phyloP scores from a whole-genome alignment of 1,140 invertebrate species.

The Hyles euphorbiae region DNA sequence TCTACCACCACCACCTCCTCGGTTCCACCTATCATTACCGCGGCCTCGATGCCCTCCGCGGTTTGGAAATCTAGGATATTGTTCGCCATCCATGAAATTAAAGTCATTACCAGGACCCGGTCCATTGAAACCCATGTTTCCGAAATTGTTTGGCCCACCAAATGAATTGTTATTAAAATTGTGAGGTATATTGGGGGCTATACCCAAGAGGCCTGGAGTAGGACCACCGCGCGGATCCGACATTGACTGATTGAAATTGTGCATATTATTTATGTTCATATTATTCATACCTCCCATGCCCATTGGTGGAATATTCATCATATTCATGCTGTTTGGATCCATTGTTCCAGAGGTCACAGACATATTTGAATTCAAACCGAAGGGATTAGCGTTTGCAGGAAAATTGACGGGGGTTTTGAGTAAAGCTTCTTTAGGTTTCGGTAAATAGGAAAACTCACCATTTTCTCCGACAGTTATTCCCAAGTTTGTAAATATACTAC shows the following conservation, averaged over 20 bases:
- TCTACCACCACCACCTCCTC: slow-evolving; percentile 50
- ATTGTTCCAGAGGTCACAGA: slow-evolving; percentile 35
- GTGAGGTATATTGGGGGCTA: slow-evolving; percentile 69
- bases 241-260: slow-evolving; percentile 56
- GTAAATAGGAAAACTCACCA: slow-evolving; percentile 74
- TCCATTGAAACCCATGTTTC: slow-evolving; percentile 64
- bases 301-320: slow-evolving; percentile 69
- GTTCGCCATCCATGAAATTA: slow-evolving; percentile 65
- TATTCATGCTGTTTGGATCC: slow-evolving; percentile 54
- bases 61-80: slow-evolving; percentile 64
- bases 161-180: slow-evolving; percentile 64
- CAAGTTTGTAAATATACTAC: slow-evolving; percentile 76
- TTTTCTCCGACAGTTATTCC: slow-evolving; percentile 74
- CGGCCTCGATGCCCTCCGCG: slow-evolving; percentile 64
- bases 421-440: slow-evolving; percentile 63
- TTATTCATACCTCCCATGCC: slow-evolving; percentile 64
- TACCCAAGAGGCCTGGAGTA: slow-evolving; percentile 65
- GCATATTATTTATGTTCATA: slow-evolving; percentile 60
- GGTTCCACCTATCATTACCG: slow-evolving; percentile 66
- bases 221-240: slow-evolving; percentile 57
- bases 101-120: slow-evolving; percentile 45
- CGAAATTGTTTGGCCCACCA: slow-evolving; percentile 58
- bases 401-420: slow-evolving; percentile 68
- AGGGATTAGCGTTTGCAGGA: slow-evolving; percentile 56
- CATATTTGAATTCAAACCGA: slow-evolving; percentile 61